These are phyloP conservation scores for Pipra filicauda DNA, from an alignment of 2,113 vertebrate species.

Conservation along the genomic window DNA sequence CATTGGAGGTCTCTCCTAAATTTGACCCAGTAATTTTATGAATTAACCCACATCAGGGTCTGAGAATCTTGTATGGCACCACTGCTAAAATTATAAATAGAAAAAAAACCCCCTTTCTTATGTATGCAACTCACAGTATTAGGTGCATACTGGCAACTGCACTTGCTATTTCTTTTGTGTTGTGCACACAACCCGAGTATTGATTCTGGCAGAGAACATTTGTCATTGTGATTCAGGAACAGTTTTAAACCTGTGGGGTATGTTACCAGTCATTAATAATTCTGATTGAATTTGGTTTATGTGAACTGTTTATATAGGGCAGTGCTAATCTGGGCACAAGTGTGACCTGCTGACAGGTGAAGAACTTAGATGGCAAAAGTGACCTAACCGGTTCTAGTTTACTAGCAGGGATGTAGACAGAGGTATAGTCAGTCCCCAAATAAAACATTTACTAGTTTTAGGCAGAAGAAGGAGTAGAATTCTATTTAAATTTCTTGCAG, in stretches of 20 bases:
- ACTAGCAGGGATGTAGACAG: not conserved
- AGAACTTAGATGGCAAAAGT: not conserved
- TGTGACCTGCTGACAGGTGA: not conserved
- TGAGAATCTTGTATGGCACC: not conserved
- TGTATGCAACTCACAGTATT: not conserved
- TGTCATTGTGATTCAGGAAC: not conserved
- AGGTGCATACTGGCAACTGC: not conserved
- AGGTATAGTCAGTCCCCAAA: not conserved
- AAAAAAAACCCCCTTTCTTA: not conserved
- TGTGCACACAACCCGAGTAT: not conserved
- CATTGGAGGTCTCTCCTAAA: not conserved
- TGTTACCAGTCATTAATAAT: not conserved
- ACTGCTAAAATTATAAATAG: not conserved
- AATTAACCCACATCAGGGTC: not conserved
- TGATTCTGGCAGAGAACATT: not conserved
- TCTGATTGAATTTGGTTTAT: not conserved
- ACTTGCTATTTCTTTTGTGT: not conserved
- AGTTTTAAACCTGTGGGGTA: not conserved
- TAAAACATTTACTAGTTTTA: not conserved
- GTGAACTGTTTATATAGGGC: not conserved
- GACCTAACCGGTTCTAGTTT: not conserved
- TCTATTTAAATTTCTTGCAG: not conserved
- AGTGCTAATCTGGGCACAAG: not conserved
- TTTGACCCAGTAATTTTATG: not conserved
- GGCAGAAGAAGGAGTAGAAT: not conserved